phyloP scores from a whole-genome alignment of 2,113 vertebrate species.

The Chroicocephalus ridibundus region DNA sequence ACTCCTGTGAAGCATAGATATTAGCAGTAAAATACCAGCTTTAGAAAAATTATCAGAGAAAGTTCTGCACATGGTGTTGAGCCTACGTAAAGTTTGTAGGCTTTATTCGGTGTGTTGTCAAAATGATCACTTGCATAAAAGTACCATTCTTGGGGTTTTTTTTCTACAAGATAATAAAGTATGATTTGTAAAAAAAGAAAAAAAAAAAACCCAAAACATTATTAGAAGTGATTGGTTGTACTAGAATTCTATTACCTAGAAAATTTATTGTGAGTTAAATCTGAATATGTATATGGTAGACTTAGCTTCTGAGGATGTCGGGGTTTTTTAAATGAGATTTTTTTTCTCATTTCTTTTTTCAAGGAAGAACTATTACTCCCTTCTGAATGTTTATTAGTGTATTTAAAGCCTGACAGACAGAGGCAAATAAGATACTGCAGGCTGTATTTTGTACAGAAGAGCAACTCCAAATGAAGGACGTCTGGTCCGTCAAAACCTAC shows the following conservation, averaged over 20 bases:
- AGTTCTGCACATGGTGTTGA: neutral
- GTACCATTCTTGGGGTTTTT: neutral
- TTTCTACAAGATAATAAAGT: constrained; percentile 2
- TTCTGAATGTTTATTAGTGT: neutral
- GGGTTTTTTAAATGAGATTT: neutral
- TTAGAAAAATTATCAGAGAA: neutral
- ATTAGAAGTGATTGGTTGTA: neutral
- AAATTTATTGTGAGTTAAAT: neutral
- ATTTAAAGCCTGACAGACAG: neutral
- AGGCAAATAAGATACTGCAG: neutral
- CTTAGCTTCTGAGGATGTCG: neutral
- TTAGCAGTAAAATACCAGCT: neutral
- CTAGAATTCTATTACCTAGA: neutral
- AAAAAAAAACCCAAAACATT: neutral
- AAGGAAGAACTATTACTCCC: neutral
- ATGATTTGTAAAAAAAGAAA: neutral
- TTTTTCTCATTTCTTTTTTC: neutral
- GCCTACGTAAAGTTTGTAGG: neutral
- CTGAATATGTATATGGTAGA: neutral
- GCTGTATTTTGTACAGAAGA: neutral
- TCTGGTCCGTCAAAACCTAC: neutral
- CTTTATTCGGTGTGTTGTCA: neutral
- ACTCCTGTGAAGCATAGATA: neutral
- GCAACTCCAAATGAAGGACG: neutral
- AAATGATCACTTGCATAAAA: neutral